Conservation (phyloP, 2,888 invertebrate species). For the Desoria tigrina region DNA sequence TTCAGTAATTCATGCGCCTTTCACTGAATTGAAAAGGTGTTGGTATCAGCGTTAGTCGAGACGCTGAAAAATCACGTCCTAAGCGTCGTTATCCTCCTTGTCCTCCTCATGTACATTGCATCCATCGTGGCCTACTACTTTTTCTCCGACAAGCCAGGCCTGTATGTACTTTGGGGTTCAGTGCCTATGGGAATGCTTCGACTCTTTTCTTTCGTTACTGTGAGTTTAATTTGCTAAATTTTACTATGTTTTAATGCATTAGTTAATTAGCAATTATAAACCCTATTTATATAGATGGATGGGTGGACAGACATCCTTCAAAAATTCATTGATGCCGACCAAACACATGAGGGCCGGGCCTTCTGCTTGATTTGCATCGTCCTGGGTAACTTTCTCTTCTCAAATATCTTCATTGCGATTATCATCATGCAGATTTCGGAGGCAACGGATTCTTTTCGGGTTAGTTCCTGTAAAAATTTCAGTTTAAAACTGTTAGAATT, state of each 20-base stretch:
- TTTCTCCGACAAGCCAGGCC: constrained; percentile 29
- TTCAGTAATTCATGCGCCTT: background rate
- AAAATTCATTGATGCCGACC: constrained; percentile 27
- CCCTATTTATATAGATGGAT: constrained; percentile 40
- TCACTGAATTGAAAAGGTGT: constrained; percentile 41
- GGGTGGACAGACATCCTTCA: constrained; percentile 50
- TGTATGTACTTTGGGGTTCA: constrained; percentile 30
- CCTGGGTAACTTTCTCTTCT: constrained; percentile 51
- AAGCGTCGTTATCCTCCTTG: constrained; percentile 47
- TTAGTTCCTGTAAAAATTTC: too few species aligned
- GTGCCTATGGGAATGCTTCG: constrained; percentile 48
- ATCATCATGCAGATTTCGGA: constrained; percentile 53
- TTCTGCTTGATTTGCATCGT: constrained; percentile 48
- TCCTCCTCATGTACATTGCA: constrained; percentile 49
- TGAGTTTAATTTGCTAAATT: constrained; percentile 18
- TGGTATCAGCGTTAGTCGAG: constrained; percentile 48
- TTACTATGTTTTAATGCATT: background rate
- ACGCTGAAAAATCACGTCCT: constrained; percentile 49
- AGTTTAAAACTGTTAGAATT: background rate
- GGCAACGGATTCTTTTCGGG: constrained; percentile 49
- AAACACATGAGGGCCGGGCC: constrained; percentile 27
- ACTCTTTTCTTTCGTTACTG: constrained; percentile 45
- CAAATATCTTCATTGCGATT: constrained; percentile 53
- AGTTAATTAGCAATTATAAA: background rate
- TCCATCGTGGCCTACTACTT: constrained; percentile 49